phyloP scores from a whole-genome alignment of 2,888 invertebrate species.

The Epinotia brunnichana region DNA sequence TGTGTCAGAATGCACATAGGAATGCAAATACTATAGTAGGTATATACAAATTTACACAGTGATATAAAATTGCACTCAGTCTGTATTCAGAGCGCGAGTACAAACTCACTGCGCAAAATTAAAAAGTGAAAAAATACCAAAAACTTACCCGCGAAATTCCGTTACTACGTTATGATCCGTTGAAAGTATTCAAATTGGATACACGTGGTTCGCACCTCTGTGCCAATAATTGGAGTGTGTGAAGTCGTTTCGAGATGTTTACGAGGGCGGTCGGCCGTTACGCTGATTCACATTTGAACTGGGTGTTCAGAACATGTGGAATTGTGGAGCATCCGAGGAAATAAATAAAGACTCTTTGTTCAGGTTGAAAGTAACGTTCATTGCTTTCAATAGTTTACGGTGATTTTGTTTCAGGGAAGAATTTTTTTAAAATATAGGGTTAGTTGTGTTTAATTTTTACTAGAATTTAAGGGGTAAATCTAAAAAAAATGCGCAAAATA shows the following conservation, averaged over 20 bases:
- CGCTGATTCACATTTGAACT: constrained; percentile 24
- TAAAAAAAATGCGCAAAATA: too few relatives aligned
- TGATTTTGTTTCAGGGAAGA: not conserved
- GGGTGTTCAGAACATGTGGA: not conserved
- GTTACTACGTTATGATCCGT: not conserved
- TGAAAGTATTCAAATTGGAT: constrained; percentile 28
- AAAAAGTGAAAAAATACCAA: not conserved
- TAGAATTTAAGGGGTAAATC: too few relatives aligned
- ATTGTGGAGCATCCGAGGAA: not conserved
- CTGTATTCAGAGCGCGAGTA: not conserved
- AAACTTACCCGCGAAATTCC: not conserved
- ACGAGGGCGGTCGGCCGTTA: constrained; percentile 22
- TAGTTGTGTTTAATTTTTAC: not conserved
- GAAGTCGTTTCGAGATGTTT: constrained; percentile 26
- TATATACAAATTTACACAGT: too few relatives aligned
- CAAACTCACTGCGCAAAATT: not conserved
- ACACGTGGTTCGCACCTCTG: constrained; percentile 29
- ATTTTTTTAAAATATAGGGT: not conserved
- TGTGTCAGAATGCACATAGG: too few relatives aligned
- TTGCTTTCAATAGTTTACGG: not conserved
- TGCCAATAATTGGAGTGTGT: constrained; percentile 20
- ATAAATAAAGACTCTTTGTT: constrained; percentile 12
- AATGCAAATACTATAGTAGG: too few relatives aligned
- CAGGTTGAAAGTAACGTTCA: not conserved
- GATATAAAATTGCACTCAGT: not conserved